Evolutionary conservation across 2,888 invertebrate genomes (phyloP), one percentile per base, ranked within the genome.

Genomic region (Gryllus longicercus): DNA sequence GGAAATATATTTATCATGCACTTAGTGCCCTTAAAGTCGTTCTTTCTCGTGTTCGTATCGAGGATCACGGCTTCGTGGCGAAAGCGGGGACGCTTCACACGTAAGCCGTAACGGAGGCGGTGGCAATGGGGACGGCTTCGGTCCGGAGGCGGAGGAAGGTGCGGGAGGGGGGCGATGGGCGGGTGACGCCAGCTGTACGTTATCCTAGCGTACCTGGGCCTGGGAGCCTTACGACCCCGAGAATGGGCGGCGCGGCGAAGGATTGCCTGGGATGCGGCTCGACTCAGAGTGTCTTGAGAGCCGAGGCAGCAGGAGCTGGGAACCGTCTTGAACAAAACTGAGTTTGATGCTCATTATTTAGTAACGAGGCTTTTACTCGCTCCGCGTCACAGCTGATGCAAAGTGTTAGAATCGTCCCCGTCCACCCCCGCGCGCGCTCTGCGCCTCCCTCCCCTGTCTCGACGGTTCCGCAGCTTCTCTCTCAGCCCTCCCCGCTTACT

Each of bases 291-390:
- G 78, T 51, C 78, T 78, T 23, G 78, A 25, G 78, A 78, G 78
- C 18, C 78, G 50, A 14, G 63, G 63, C 63, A 63, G 63, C 14
- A 63, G 50, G 50, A 51, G 50, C 50, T 78, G 50, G 51, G 23
- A 50, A 51, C 21, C 8, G 14, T 51, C 14, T 78, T 78, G 79
- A 51, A 79, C 79, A 77, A 79, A 79, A 80, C 80, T 79, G 51
- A 80, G 80, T 80, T 82, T 82, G 79, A 77, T 78, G 82, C 80
- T 82, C 82, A 82, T 82, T 80, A 82, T 82, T 82, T 82, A 82
- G 82, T 82, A 80, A 82, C 76, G 80, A 82, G 51, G 82, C 82
- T 82, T 82, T 82, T 82, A 82, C 79, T 79, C 80, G 76, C 78
- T 51, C 77, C 38, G 50, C 79, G 76, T 77, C 75, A 79, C 79